phyloP scores from a whole-genome alignment of 2,113 vertebrate species.

The Corythaixoides concolor region DNA sequence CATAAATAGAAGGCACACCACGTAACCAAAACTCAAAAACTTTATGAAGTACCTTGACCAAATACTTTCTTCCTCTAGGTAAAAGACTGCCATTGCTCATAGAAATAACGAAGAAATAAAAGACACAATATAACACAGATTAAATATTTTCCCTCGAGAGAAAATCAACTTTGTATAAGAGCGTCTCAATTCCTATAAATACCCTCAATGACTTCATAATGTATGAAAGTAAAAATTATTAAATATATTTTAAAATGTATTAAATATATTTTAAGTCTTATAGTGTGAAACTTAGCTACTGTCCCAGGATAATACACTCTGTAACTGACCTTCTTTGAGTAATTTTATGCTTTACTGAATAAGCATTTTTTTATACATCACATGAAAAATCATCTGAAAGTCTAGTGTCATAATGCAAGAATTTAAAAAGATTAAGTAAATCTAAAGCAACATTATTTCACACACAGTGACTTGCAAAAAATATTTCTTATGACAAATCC shows the following conservation, averaged over 20 bases:
- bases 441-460: not conserved
- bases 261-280: not conserved
- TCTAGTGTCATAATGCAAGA: not conserved
- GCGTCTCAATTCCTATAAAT: not conserved
- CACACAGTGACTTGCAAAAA: not conserved
- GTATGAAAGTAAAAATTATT: not conserved
- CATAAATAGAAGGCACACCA: not conserved
- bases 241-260: not conserved
- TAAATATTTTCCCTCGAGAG: not conserved
- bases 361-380: not conserved
- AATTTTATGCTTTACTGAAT: not conserved
- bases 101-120: not conserved
- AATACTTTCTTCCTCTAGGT: not conserved
- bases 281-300: not conserved
- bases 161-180: not conserved
- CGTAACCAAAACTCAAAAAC: not conserved
- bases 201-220: not conserved
- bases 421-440: not conserved
- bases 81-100: not conserved
- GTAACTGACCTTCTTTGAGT: not conserved
- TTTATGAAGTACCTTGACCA: not conserved
- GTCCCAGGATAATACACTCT: not conserved
- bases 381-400: not conserved
- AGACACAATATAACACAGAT: not conserved
- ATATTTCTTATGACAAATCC: not conserved